Percentiles rank a stretch among this genome's conserved stretches.
phyloP scores from a whole-genome alignment of 2,113 vertebrate genomes.

The Andinoacara biseriatus region DNA sequence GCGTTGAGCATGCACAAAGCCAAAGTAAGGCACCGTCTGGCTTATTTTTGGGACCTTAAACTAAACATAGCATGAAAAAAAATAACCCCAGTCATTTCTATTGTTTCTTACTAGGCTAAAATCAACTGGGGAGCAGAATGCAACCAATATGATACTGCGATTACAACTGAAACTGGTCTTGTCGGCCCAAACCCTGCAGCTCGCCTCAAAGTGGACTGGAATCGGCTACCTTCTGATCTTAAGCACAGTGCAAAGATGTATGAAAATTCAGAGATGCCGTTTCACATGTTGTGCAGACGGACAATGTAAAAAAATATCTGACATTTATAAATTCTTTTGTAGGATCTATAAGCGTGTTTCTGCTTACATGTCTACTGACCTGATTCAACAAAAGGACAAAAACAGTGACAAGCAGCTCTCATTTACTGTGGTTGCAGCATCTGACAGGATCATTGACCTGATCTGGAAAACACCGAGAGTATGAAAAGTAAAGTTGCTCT shows the following conservation, averaged over 20 bases:
- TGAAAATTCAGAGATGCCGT: neutral
- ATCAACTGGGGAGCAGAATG: slow-evolving; percentile 80
- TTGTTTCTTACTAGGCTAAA: slow-evolving; percentile 57
- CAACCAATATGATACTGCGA: slow-evolving; percentile 69
- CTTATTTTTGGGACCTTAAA: neutral
- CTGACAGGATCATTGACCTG: slow-evolving; percentile 69
- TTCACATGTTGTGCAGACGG: neutral
- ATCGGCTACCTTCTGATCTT: slow-evolving; percentile 64
- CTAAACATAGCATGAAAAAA: neutral
- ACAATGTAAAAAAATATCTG: neutral
- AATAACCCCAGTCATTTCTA: neutral
- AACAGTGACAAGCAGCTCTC: slow-evolving; percentile 76
- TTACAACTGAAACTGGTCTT: slow-evolving; percentile 78
- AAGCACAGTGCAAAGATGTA: slow-evolving; percentile 69
- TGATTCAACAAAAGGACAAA: slow-evolving; percentile 51
- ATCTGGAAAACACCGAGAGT: slow-evolving; percentile 79
- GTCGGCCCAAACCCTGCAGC: slow-evolving; percentile 75
- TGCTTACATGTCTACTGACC: slow-evolving; percentile 54
- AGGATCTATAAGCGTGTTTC: slow-evolving; percentile 75
- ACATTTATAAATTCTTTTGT: slow-evolving; percentile 15
- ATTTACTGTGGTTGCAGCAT: slow-evolving; percentile 69
- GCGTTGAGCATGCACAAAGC: slow-evolving; percentile 80
- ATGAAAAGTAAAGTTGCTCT: slow-evolving; percentile 18
- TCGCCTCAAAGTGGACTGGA: slow-evolving; percentile 77
- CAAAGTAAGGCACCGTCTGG: slow-evolving; percentile 68